Evolutionary conservation across 2,113 vertebrate genomes (phyloP), one percentile per base, ranked within the genome.

Genomic region (Larimichthys crocea): DNA sequence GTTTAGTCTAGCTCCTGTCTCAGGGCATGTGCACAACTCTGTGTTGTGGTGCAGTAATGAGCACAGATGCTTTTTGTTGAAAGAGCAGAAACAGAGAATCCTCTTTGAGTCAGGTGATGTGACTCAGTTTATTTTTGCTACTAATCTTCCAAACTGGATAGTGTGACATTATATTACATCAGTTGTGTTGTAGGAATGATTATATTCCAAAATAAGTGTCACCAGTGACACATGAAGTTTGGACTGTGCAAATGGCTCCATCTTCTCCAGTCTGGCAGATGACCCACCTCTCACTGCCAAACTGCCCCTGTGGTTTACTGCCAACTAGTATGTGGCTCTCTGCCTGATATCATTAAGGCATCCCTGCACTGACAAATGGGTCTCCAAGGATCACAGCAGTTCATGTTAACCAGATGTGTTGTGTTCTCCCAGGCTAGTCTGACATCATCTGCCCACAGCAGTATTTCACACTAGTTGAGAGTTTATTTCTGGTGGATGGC

Each of bases 311-410:
- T 46, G 29, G 4, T 64, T 20, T 24, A 8, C 40, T 80, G 67
- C 74, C 72, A 85, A 53, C 60, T 53, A 66, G 56, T 83, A 8
- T 53, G 73, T 85, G 80, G 72, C 63, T 74, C 40, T 17, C 20
- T 80, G 80, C 77, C 65, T 86, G 42, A 49, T 12, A 61, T 65
- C 64, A 80, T 35, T 64, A 69, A 64, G 74, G 31, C 17, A 24
- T 49, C 48, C 62, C 31, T n/a, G n/a, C n/a, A 15, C 29, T 87
- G 83, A 82, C 70, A 73, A 79, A 76, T 42, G n/a, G 52, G 46
- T 84, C 83, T 83, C 78, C 2, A 26, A 20, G 80, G 68, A 78
- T 57, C 57, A 22, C 24, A 77, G 63, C 72, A 65, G 44, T 66
- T 61, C 57, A 76, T 71, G 57, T 24, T 74, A 76, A 24, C 52